Conservation (phyloP, 2,113 vertebrate genomes). For the Platysteira castanea region DNA sequence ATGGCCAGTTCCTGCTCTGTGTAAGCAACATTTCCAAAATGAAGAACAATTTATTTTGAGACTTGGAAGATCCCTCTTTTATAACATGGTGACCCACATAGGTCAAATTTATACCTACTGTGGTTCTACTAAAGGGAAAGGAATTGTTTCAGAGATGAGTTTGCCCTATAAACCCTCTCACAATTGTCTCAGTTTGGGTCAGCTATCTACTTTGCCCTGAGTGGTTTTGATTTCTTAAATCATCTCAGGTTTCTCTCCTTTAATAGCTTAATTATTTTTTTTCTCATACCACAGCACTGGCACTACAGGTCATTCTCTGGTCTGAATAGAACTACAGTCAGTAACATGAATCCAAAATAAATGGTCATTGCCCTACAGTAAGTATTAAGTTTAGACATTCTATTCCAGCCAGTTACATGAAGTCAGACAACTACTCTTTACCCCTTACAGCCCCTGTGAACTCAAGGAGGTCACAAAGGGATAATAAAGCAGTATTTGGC, state of each 20-base stretch:
- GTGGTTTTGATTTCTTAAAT: neutral
- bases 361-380: neutral
- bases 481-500: neutral
- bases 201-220: neutral
- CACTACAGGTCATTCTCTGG: neutral
- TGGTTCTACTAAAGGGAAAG: neutral
- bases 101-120: neutral
- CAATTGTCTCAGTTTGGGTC: neutral
- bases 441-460: neutral
- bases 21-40: neutral
- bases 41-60: neutral
- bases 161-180: neutral
- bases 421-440: neutral
- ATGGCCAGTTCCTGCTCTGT: neutral
- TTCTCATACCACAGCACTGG: neutral
- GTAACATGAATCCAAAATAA: slow-evolving; percentile 21
- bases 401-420: neutral
- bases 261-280: neutral
- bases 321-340: neutral
- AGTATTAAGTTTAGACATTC: neutral
- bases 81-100: neutral
- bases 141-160: neutral
- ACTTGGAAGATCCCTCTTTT: neutral
- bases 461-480: neutral
- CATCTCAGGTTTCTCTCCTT: neutral